These are phyloP conservation scores for Scylla paramamosain DNA, from an alignment of 1,140 invertebrate species.

Conservation along the genomic window DNA sequence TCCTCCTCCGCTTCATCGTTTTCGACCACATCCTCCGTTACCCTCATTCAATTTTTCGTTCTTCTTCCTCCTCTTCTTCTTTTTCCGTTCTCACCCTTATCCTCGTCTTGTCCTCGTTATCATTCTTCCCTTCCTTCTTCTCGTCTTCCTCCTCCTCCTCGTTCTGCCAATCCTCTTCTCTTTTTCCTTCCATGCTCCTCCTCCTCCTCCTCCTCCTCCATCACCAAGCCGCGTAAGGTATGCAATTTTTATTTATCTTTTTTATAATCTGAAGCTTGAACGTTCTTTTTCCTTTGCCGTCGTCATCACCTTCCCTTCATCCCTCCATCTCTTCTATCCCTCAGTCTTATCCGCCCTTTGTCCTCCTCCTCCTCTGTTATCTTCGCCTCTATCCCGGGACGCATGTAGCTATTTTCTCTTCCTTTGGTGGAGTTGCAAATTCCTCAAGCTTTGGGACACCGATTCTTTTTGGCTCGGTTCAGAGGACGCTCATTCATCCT, in stretches of 20 bases:
- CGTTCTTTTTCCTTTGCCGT: too few relatives aligned
- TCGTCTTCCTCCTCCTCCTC: background rate
- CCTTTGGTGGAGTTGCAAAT: background rate
- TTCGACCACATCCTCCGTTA: background rate
- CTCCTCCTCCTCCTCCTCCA: background rate
- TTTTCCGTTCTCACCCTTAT: too few relatives aligned
- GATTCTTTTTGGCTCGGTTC: background rate
- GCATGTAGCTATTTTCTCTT: background rate
- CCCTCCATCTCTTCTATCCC: background rate
- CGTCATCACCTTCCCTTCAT: background rate
- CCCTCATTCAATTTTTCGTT: background rate
- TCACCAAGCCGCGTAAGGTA: too few relatives aligned
- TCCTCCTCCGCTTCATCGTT: background rate
- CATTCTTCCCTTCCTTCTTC: background rate
- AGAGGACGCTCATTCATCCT: background rate
- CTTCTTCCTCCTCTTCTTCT: too few relatives aligned
- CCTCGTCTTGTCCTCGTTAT: background rate
- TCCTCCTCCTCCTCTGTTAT: background rate
- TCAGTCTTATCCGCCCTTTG: background rate
- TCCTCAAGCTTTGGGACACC: background rate
- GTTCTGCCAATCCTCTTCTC: background rate
- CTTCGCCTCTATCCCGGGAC: background rate
- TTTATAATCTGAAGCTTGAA: too few relatives aligned
- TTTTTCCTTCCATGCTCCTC: background rate
- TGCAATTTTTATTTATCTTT: too few relatives aligned